phyloP scores from a whole-genome alignment of 2,113 vertebrate species.

The Paraplagusia blochii region DNA sequence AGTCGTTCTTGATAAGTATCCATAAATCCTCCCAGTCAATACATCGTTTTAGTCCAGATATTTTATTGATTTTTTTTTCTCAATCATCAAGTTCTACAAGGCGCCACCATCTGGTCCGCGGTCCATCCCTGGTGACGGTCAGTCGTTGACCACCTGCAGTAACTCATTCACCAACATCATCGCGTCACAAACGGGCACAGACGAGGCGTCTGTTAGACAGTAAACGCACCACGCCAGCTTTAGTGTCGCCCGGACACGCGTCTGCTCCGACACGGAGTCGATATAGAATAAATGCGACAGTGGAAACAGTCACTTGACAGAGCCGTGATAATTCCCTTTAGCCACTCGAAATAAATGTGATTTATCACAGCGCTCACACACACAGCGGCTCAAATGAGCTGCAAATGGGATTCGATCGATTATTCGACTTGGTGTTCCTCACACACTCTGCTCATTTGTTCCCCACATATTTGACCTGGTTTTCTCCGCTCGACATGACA shows the following conservation, averaged over 20 bases:
- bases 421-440: no score
- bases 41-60: no score
- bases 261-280: neutral
- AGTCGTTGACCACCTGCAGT: conserved; percentile 35
- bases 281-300: neutral
- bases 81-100: no score
- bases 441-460: no score
- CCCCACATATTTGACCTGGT: no score
- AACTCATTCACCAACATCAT: neutral
- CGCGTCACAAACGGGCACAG: neutral
- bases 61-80: no score
- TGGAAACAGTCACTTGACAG: neutral
- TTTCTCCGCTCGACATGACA: no score
- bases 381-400: neutral
- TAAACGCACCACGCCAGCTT: neutral
- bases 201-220: neutral
- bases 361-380: neutral
- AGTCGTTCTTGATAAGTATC: no score
- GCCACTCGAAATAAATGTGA: neutral
- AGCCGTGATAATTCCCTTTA: neutral
- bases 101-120: conserved; percentile 40
- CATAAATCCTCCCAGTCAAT: no score
- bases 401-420: neutral
- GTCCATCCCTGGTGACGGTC: conserved; percentile 5
- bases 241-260: no score